These are phyloP conservation scores for Crotalus horridus DNA, from an alignment of 2,113 vertebrate species.

Conservation along the genomic window DNA sequence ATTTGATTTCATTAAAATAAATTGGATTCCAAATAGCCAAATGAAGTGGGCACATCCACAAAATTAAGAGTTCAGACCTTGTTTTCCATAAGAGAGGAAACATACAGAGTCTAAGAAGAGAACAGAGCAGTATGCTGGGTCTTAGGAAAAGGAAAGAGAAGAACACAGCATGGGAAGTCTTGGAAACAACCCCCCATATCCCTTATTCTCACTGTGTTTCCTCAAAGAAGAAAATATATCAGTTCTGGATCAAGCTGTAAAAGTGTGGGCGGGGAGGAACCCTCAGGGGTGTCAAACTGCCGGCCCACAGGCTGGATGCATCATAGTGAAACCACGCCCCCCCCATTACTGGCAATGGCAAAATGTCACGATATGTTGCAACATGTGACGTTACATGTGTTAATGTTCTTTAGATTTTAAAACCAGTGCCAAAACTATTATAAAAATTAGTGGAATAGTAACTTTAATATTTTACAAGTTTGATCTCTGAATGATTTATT, in stretches of 20 bases:
- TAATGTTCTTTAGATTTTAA: neutral
- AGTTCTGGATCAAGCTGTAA: neutral
- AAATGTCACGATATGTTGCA: too few relatives aligned
- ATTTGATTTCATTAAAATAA: neutral
- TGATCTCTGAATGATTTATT: neutral
- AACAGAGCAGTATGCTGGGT: neutral
- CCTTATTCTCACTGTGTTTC: neutral
- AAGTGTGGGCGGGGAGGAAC: accelerated
- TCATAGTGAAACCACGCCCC: too few relatives aligned
- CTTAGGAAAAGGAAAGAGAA: neutral
- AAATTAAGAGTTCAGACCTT: neutral
- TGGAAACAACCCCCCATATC: neutral
- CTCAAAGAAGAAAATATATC: neutral
- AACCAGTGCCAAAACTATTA: neutral
- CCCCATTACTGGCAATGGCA: too few relatives aligned
- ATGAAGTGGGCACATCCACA: neutral
- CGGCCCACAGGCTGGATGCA: too few relatives aligned
- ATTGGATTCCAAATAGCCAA: neutral
- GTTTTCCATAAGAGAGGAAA: neutral
- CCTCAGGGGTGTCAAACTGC: neutral
- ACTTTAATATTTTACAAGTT: neutral
- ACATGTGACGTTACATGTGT: neutral
- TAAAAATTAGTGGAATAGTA: neutral
- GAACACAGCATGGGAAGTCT: neutral
- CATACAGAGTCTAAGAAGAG: neutral